Evolutionary conservation across 2,888 invertebrate genomes (phyloP), one percentile per base, ranked within the genome.

Genomic region (Mechanitis messenoides): DNA sequence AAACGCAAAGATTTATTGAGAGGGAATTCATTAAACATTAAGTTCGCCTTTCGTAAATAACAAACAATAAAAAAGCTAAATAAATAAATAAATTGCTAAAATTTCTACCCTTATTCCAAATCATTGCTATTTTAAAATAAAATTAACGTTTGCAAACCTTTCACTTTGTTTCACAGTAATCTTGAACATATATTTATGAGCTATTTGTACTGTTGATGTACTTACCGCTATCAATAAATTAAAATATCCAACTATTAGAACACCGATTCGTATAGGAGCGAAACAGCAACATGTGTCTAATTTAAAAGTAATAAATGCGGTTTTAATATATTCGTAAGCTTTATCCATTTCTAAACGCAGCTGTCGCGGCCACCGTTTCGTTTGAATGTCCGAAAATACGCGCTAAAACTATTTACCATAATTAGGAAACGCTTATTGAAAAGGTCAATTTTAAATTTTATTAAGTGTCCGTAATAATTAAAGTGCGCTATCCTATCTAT

Each of bases 351-450:
- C 53, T 45, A 12, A 59, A 56, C 50, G 33, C 60, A 35, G 58
- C 61, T 50, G 59, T 50, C 56, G n/a, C 53, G 33, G 9, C 7
- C 38, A 20, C n/a, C 11, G 45, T 58, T 54, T 20, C 35, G 50
- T 47, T 54, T 59, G 71, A 72, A 69, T 72, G 69, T 64, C 65
- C 69, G 62, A 70, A 75, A 74, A 69, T 70, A 66, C 58, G 59
- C 50, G 61, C 60, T 50, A 59, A 63, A 72, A 71, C 69, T 71
- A 72, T 72, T 63, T 68, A 64, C 63, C 61, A 62, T 84, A 84
- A 85, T 84, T 76, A 85, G 85, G 85, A 86, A 79, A 80, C 69
- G 38, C 63, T 73, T 70, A 80, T 80, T 81, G 77, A 72, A 74
- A 80, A 81, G 83, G 84, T 77, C 80, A 74, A 68, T 71, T 69